phyloP scores from a whole-genome alignment of 2,797 vertebrate species.

The Falco novaeseelandiae region DNA sequence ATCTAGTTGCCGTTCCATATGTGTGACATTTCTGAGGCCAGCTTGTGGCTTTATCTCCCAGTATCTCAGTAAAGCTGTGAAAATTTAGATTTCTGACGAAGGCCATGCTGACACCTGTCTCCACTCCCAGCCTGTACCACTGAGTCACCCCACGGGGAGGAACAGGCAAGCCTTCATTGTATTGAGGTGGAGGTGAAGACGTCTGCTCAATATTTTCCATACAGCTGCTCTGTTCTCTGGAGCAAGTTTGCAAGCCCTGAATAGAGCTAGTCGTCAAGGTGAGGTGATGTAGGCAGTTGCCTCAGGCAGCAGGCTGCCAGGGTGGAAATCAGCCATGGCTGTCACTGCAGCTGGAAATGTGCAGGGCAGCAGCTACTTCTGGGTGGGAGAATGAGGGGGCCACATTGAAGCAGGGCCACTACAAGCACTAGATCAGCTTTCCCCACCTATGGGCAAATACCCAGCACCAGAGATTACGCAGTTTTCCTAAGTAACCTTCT shows the following conservation, averaged over 20 bases:
- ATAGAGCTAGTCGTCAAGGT: not conserved
- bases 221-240: constrained; percentile 22
- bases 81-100: constrained; percentile 16
- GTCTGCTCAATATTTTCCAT: constrained; percentile 32
- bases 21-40: constrained; percentile 53
- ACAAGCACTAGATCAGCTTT: not conserved
- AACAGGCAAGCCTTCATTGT: not conserved
- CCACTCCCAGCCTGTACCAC: not conserved
- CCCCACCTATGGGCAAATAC: not conserved
- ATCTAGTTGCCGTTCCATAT: constrained; percentile 36
- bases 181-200: not conserved
- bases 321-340: not conserved
- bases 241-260: not conserved
- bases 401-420: not conserved
- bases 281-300: constrained; percentile 18
- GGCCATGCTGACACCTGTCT: constrained; percentile 36
- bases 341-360: not conserved
- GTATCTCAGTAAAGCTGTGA: not conserved
- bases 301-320: not conserved
- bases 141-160: not conserved
- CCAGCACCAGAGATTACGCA: not conserved
- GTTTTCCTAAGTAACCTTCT: not conserved
- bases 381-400: not conserved
- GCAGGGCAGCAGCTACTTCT: not conserved
- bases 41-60: constrained; percentile 26